These are phyloP conservation scores for Caradrina kadenii DNA, from an alignment of 2,888 invertebrate species.

Conservation along the genomic window DNA sequence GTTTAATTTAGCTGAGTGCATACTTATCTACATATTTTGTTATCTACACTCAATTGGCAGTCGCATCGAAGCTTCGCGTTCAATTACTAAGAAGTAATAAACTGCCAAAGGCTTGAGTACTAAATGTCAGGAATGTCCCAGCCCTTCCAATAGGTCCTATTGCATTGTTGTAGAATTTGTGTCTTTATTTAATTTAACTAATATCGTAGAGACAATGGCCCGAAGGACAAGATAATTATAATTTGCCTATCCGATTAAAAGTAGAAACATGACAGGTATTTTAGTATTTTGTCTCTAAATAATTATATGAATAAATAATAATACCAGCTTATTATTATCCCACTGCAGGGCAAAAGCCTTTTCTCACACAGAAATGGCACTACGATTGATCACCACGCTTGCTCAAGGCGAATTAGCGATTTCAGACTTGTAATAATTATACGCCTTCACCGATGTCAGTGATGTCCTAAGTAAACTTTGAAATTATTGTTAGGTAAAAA, in stretches of 20 bases:
- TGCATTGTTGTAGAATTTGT: constrained; percentile 41
- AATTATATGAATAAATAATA: too few relatives aligned
- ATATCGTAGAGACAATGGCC: constrained; percentile 9
- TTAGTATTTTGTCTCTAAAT: not conserved
- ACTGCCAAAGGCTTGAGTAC: constrained; percentile 57
- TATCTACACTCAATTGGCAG: constrained; percentile 54
- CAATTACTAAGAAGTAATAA: constrained; percentile 66
- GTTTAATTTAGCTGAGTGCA: too few relatives aligned
- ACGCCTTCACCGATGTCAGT: too few relatives aligned
- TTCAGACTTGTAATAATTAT: too few relatives aligned
- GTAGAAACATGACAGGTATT: not conserved
- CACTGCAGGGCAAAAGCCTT: too few relatives aligned
- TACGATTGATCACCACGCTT: too few relatives aligned
- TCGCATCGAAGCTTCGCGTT: constrained; percentile 45
- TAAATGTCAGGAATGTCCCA: constrained; percentile 60
- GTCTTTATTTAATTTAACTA: constrained; percentile 25
- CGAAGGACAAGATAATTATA: constrained; percentile 13
- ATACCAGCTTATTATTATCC: too few relatives aligned
- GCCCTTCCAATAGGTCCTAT: constrained; percentile 38
- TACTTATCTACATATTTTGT: not conserved
- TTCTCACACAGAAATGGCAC: too few relatives aligned
- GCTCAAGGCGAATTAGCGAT: too few relatives aligned
- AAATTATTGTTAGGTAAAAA: too few relatives aligned
- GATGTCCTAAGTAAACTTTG: too few relatives aligned
- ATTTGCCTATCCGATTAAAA: constrained; percentile 7